Evolutionary conservation across 2,888 invertebrate genomes (phyloP), one percentile per base, ranked within the genome.

Genomic region (Sepioteuthis lessoniana): DNA sequence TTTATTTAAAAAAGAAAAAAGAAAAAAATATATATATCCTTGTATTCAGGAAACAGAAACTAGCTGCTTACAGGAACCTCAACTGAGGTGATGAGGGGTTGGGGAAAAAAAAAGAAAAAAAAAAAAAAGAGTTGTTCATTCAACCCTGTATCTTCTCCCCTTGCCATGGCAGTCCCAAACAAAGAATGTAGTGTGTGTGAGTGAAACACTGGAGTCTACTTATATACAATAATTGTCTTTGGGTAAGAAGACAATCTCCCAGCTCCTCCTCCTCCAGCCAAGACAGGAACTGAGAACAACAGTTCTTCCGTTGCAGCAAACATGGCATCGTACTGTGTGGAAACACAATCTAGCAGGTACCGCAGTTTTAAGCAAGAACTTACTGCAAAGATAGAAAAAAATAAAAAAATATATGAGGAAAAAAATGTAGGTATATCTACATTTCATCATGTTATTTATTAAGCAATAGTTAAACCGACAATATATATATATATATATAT

Each of bases 161-260:
- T n/a, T 76, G 13, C 31, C 76, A 91, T n/a, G 1, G 10, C 25
- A 42, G 38, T 37, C 38, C 91, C 31, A 76, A 31, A 60, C 5
- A 31, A 60, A 60, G 10, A 60, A 31, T 31, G 60, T 76, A 28
- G 76, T n/a, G n/a, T 31, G 76, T n/a, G 76, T n/a, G n/a, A n/a
- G n/a, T n/a, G n/a, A n/a, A 76, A 76, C 76, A 76, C 76, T 76
- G 76, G 76, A 76, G 76, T 76, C 76, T 76, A 76, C 76, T 76
- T 76, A 76, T 76, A n/a, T 76, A 76, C 76, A 76, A 76, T 76
- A n/a, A 76, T 76, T 31, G 76, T n/a, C 76, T 76, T 76, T 76
- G 76, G 76, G 76, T 76, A 60, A 60, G 7, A n/a, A 76, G 76
- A 76, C 76, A 76, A 76, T 76, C 76, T 76, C 76, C 8, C 76